Conservation (phyloP, 1,140 invertebrate genomes). For the Macrosteles quadrilineatus region DNA sequence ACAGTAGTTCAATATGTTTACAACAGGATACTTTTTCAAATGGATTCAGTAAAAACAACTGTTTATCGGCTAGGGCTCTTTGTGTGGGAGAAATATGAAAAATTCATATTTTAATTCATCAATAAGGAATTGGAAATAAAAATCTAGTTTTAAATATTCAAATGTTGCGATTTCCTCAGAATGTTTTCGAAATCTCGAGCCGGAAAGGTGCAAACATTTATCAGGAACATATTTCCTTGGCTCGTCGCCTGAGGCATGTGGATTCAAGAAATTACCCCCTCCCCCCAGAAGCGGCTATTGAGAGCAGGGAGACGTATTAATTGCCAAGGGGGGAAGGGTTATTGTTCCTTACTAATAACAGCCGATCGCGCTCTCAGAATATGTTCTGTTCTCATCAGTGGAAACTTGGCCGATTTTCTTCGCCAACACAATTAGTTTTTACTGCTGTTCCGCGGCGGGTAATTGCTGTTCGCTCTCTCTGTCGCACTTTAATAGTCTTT, state of each 20-base stretch:
- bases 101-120: no score
- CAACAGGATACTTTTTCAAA: no score
- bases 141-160: no score
- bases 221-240: conserved; percentile 23
- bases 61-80: no score
- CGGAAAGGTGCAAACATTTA: conserved; percentile 17
- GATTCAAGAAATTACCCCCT: conserved; percentile 24
- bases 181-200: no score
- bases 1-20: no score
- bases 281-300: conserved; percentile 12
- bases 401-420: conserved; percentile 32
- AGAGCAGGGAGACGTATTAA: conserved; percentile 15
- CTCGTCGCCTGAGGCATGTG: conserved; percentile 25
- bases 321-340: neutral
- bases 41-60: no score
- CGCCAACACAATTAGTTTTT: conserved; percentile 29
- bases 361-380: conserved; percentile 18
- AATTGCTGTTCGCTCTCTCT: conserved; percentile 25
- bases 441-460: conserved; percentile 22
- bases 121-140: no score
- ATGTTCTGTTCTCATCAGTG: conserved; percentile 25
- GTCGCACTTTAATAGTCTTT: conserved; percentile 30
- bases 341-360: conserved; percentile 21
- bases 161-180: no score
- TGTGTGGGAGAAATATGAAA: no score